Percentiles rank a stretch among this genome's conserved stretches.
These are phyloP conservation scores for Pholis gunnellus DNA, from an alignment of 2,113 vertebrate genomes.

Conservation along the genomic window DNA sequence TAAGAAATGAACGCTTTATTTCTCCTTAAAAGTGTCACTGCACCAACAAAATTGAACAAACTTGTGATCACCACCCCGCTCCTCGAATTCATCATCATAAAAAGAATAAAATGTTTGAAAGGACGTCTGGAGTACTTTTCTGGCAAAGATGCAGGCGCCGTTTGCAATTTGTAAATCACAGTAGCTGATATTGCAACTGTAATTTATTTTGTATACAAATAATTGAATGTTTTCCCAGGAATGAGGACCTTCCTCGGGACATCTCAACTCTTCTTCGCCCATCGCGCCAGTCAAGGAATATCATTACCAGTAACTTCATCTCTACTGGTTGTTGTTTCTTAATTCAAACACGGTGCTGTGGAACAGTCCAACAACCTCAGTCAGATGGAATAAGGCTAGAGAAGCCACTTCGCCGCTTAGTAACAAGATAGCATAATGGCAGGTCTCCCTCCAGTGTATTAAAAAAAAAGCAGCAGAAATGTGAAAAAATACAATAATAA, in stretches of 20 bases:
- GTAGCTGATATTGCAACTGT: not conserved
- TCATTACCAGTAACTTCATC: conserved; percentile 72
- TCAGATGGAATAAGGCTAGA: conserved; percentile 56
- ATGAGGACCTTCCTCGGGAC: conserved; percentile 4
- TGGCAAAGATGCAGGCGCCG: not conserved
- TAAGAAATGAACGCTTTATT: not conserved
- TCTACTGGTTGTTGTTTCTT: conserved; percentile 48
- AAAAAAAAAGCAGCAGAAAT: conserved; percentile 45
- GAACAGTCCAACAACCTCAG: conserved; percentile 59
- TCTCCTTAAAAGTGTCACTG: not conserved
- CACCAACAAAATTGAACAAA: not conserved
- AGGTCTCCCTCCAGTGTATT: conserved; percentile 48
- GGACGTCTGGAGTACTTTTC: not conserved
- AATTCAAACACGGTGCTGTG: conserved; percentile 62
- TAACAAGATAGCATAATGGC: conserved; percentile 81
- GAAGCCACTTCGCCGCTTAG: conserved; percentile 69
- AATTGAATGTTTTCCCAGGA: conserved; percentile 1
- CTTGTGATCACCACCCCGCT: not conserved
- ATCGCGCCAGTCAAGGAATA: conserved; percentile 34
- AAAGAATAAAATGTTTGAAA: not conserved
- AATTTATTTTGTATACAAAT: not conserved
- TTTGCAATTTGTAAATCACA: not conserved
- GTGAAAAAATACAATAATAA: conserved; percentile 45
- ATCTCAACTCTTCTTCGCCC: conserved; percentile 14
- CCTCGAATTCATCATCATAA: not conserved